A percentile compares a stretch with the other conserved stretches of the same genome.
phyloP scores from a whole-genome alignment of 2,888 invertebrate genomes.

The Merodon equestris region DNA sequence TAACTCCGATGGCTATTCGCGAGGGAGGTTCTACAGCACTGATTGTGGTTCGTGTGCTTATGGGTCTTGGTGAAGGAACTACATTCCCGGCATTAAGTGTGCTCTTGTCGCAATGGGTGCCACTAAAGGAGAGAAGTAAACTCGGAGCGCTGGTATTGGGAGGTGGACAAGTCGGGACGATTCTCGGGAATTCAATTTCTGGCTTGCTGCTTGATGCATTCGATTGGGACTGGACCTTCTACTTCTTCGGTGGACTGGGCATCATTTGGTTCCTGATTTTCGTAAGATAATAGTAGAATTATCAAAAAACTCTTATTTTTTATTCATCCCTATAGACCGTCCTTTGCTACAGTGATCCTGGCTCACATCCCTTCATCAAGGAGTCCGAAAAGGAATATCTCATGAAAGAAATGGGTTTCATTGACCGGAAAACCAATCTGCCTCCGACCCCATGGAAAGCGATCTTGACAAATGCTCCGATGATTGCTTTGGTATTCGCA shows the following conservation, averaged over 20 bases:
- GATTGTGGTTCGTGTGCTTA: constrained; percentile 86
- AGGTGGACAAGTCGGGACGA: constrained; percentile 85
- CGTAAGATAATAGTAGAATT: constrained; percentile 79
- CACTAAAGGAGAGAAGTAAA: constrained; percentile 86
- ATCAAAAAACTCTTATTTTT: not conserved
- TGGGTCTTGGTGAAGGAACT: constrained; percentile 92
- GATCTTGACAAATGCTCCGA: constrained; percentile 84
- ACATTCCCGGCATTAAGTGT: constrained; percentile 92
- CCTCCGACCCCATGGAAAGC: constrained; percentile 86
- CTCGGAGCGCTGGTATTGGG: constrained; percentile 90
- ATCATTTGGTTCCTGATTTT: constrained; percentile 86
- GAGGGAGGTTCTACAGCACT: constrained; percentile 84
- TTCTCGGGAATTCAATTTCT: constrained; percentile 83
- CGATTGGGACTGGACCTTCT: constrained; percentile 89
- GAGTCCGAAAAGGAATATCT: constrained; percentile 85
- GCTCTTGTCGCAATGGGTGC: constrained; percentile 90
- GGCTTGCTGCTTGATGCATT: constrained; percentile 84
- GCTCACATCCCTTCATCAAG: constrained; percentile 86
- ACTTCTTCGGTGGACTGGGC: constrained; percentile 88
- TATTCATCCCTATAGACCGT: constrained; percentile 77
- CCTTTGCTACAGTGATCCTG: constrained; percentile 85
- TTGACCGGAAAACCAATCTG: constrained; percentile 80
- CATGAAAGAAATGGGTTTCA: constrained; percentile 82
- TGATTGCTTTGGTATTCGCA: constrained; percentile 88
- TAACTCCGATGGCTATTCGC: constrained; percentile 87